These are phyloP conservation scores for Lepisosteus osseus DNA, from an alignment of 2,113 vertebrate species.

Conservation along the genomic window DNA sequence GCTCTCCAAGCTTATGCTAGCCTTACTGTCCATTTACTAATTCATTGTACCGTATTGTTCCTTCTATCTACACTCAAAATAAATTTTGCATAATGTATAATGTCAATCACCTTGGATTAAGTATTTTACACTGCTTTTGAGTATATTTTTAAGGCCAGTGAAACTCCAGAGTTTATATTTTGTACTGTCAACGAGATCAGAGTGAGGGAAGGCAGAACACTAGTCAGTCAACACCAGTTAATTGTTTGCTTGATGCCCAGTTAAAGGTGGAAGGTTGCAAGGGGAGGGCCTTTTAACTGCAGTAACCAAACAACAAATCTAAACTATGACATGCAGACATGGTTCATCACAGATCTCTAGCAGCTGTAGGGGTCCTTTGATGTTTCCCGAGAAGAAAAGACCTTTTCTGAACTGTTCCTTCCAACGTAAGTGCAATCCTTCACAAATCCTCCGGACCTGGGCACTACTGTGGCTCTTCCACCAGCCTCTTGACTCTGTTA, in stretches of 20 bases:
- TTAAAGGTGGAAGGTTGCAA: background rate
- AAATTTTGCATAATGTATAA: too few species aligned
- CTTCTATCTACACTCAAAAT: too few species aligned
- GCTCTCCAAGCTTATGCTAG: too few species aligned
- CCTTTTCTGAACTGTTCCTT: background rate
- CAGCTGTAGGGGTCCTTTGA: slow-evolving; percentile 9
- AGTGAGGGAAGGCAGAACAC: background rate
- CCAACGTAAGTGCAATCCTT: background rate
- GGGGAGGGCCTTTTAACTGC: background rate
- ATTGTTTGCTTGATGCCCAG: slow-evolving; percentile 11
- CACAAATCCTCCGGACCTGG: background rate
- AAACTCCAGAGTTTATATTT: too few species aligned
- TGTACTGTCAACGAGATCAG: too few species aligned
- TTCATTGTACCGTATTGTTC: too few species aligned
- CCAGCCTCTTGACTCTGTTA: background rate
- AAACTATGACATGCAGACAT: background rate
- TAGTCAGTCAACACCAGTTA: slow-evolving; percentile 1
- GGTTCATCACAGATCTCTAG: slow-evolving; percentile 12
- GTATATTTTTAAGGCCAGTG: too few species aligned
- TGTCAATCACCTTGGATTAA: too few species aligned
- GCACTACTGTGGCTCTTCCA: slow-evolving; percentile 11
- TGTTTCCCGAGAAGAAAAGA: background rate
- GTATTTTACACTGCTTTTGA: too few species aligned
- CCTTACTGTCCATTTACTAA: too few species aligned
- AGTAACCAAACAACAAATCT: background rate